Evolutionary conservation across 1,140 invertebrate species (phyloP).

Genomic region (Psilanteris sp.): DNA sequence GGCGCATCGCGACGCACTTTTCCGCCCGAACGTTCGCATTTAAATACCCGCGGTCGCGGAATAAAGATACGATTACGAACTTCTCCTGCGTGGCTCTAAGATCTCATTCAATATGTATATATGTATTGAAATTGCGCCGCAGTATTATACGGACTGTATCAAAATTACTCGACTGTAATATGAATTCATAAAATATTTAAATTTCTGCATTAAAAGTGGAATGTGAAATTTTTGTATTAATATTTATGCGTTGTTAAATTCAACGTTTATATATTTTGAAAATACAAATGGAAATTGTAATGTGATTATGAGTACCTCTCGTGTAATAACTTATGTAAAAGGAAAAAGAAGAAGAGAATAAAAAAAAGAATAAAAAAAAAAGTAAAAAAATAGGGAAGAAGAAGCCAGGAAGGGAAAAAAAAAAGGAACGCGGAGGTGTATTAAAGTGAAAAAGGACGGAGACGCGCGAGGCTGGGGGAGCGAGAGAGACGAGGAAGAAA

Average conservation of each 20-base stretch:
- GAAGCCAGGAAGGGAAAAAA: no score
- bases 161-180: slow-evolving; percentile 56
- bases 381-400: no score
- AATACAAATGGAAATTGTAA: slow-evolving; percentile 49
- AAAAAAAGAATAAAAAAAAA: no score
- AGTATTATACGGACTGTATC: slow-evolving; percentile 52
- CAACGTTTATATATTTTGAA: slow-evolving; percentile 42
- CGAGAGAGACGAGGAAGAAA: not conserved
- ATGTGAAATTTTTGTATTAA: slow-evolving; percentile 56
- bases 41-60: slow-evolving; percentile 17
- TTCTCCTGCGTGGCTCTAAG: slow-evolving; percentile 30
- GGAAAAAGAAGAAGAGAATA: no score
- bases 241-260: slow-evolving; percentile 53
- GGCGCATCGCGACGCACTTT: slow-evolving; percentile 8
- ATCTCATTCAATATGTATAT: slow-evolving; percentile 54
- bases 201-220: slow-evolving; percentile 53
- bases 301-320: slow-evolving; percentile 30
- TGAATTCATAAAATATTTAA: slow-evolving; percentile 56
- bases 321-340: slow-evolving; percentile 22
- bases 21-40: slow-evolving; percentile 3
- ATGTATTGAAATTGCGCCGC: slow-evolving; percentile 49
- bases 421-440: slow-evolving; percentile 4
- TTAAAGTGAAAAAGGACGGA: not conserved
- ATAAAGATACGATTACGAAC: slow-evolving; percentile 49
- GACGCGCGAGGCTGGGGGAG: not conserved